These are phyloP conservation scores for Microdon myrmicae DNA, from an alignment of 2,888 invertebrate genomes.

Conservation along the genomic window DNA sequence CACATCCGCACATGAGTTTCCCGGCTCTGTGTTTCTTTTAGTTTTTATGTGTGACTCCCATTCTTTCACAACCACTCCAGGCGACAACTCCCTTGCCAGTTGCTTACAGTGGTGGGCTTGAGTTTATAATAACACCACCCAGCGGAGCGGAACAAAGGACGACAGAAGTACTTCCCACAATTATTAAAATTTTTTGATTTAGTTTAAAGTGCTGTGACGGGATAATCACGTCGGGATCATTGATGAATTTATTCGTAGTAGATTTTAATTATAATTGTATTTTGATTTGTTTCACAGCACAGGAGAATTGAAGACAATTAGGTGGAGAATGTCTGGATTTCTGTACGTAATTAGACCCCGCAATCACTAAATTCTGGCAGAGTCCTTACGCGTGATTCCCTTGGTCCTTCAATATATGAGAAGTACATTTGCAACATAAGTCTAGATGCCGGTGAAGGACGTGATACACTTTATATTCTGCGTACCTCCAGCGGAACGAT, in stretches of 20 bases:
- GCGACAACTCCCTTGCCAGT: too few species aligned
- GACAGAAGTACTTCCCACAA: too few species aligned
- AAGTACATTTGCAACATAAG: too few species aligned
- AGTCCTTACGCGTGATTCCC: too few species aligned
- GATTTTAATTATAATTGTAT: constrained; percentile 24
- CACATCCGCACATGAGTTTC: constrained; percentile 17
- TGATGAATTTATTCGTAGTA: constrained; percentile 18
- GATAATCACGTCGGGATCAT: constrained; percentile 1
- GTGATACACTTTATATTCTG: constrained; percentile 35
- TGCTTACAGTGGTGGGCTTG: too few species aligned
- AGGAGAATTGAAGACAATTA: too few species aligned
- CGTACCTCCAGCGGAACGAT: constrained; percentile 31
- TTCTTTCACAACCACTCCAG: constrained; percentile 28
- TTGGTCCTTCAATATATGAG: too few species aligned
- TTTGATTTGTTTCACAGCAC: too few species aligned
- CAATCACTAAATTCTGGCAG: too few species aligned
- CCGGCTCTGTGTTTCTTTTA: too few species aligned
- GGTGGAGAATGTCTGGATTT: too few species aligned
- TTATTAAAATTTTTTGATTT: constrained; percentile 30
- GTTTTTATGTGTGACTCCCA: not conserved
- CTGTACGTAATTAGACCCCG: too few species aligned
- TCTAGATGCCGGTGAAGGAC: constrained; percentile 39
- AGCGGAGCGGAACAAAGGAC: not conserved
- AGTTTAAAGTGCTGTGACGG: constrained; percentile 4
- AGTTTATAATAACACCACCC: not conserved